Conservation (phyloP, 2,113 vertebrate species). For the Suricata suricatta region DNA sequence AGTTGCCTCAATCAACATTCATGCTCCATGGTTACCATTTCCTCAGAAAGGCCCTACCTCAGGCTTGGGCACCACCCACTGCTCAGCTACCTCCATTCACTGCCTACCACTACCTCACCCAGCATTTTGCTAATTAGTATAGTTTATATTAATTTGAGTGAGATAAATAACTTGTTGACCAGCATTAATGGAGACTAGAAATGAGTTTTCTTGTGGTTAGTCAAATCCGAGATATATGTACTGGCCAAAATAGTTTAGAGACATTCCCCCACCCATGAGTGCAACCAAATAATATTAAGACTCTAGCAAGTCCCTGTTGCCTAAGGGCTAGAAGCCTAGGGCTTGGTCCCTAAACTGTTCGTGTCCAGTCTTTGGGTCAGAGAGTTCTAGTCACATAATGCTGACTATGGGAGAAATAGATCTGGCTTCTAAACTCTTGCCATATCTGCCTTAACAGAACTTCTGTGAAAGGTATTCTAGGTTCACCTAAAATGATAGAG, state of each 20-base stretch:
- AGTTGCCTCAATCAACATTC: background rate
- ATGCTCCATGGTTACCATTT: background rate
- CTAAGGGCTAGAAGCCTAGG: background rate
- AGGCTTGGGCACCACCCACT: background rate
- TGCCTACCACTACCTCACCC: background rate
- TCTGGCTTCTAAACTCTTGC: background rate
- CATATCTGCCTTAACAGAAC: background rate
- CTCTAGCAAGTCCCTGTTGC: background rate
- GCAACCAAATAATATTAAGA: background rate
- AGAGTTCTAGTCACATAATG: background rate
- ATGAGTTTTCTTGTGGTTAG: background rate
- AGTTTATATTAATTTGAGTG: background rate
- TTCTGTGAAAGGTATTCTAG: background rate
- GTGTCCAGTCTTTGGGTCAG: background rate
- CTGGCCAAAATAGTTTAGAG: background rate
- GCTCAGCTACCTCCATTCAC: background rate
- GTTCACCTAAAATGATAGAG: background rate
- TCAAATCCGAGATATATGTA: background rate
- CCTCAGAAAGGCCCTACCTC: background rate
- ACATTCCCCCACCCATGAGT: background rate
- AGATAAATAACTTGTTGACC: background rate
- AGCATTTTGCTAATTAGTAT: background rate
- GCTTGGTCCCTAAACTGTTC: background rate
- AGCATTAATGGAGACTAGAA: background rate
- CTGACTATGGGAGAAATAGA: background rate